Conservation (phyloP, 2,888 invertebrate genomes). For the Drosophila melanosoma region DNA sequence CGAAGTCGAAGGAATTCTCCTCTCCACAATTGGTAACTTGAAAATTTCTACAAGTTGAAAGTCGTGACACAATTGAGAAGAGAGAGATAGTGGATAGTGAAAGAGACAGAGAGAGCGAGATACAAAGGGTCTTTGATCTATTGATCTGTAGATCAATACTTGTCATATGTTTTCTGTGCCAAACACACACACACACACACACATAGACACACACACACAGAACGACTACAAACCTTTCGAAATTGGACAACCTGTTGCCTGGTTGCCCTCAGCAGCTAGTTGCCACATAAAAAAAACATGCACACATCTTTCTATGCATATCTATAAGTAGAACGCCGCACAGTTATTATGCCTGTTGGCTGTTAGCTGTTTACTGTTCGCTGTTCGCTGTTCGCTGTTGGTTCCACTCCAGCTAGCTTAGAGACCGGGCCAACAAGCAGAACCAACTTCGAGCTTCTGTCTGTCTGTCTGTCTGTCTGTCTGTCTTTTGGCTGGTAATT, state of each 20-base stretch:
- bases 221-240: constrained; percentile 46
- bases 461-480: constrained; percentile 31
- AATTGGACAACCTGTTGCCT: constrained; percentile 63
- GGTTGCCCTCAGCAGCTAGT: constrained; percentile 28
- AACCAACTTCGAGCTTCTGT: constrained; percentile 57
- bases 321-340: constrained; percentile 53
- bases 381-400: constrained; percentile 49
- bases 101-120: neutral
- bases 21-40: constrained; percentile 12
- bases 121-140: constrained; percentile 31
- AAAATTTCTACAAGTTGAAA: constrained; percentile 80
- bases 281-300: constrained; percentile 5
- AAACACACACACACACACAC: constrained; percentile 17
- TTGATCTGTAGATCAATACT: constrained; percentile 44
- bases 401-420: constrained; percentile 59
- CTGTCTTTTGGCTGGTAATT: constrained; percentile 59
- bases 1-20: constrained; percentile 5
- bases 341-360: constrained; percentile 48
- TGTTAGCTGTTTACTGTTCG: constrained; percentile 32
- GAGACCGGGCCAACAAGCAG: constrained; percentile 64
- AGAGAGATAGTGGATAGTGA: constrained; percentile 54
- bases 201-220: constrained; percentile 9
- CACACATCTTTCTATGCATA: constrained; percentile 1
- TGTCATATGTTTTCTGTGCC: constrained; percentile 49
- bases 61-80: constrained; percentile 77